Evolutionary conservation across 2,888 invertebrate species (phyloP), one percentile per base, ranked within the genome.

Genomic region (Drosophila pegasa): DNA sequence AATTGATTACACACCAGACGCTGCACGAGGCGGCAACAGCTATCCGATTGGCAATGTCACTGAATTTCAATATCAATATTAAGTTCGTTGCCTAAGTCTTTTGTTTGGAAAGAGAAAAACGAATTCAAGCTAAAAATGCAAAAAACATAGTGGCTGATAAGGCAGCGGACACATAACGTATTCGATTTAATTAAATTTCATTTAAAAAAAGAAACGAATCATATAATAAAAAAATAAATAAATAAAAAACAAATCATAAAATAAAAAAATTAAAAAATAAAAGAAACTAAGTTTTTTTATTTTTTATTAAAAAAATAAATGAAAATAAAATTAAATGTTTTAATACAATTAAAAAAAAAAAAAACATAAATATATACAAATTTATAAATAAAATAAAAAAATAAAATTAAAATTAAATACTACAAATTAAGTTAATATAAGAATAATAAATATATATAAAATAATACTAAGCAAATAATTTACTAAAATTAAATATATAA

Each of bases 61-160:
- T 48, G 18, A 66, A 70, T 64, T 69, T 69, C 63, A 74, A 80
- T 78, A 75, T 78, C 79, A 84, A 81, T 80, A 83, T 80, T 78
- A 88, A 84, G 84, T 84, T 84, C 87, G 88, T 84, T 84, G 84
- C 88, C 73, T 83, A 88, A 84, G 87, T 84, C 88, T 88, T 80
- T 88, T 83, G 88, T 78, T 83, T 74, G 60, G 16, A 18, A 38
- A 31, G 6, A 41, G 8, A 8, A n/a, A 33, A 22, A 55, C 8
- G 12, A 22, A 27, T 20, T 22, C 45, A 22, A 61, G 45, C 31
- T 48, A 25, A 31, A 58, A 16, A 45, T 45, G 43, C 41, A n/a
- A 22, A 16, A 58, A 58, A 59, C 22, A 59, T 16, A 25, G 25
- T 16, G 12, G 10, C 3, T n/a, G 56, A 16, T 41, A 47, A 56